These are phyloP conservation scores for Halichoerus grypus DNA, from an alignment of 2,113 vertebrate genomes.

Conservation along the genomic window DNA sequence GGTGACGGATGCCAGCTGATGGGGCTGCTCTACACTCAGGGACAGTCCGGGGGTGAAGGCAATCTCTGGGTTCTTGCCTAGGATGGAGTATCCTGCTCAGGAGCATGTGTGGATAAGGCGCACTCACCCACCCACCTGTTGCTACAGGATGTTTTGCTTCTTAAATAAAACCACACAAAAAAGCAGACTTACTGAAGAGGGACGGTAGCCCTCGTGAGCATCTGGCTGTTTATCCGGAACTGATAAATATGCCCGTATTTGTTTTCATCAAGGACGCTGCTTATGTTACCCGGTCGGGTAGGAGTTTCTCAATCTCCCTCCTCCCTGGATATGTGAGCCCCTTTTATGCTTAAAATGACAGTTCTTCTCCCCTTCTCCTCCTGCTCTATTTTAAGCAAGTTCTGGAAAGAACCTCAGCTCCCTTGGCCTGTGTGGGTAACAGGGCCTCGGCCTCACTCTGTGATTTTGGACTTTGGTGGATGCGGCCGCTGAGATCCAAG, in stretches of 20 bases:
- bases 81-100: neutral
- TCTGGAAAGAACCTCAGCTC: conserved; percentile 8
- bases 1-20: accelerated
- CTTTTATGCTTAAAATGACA: conserved; percentile 66
- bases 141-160: conserved; percentile 78
- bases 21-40: accelerated
- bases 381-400: conserved; percentile 37
- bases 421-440: neutral
- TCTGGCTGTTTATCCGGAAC: conserved; percentile 83
- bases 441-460: neutral
- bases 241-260: conserved; percentile 83
- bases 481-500: neutral
- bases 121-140: conserved; percentile 42
- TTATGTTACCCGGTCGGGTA: conserved; percentile 79
- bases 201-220: conserved; percentile 80
- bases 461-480: neutral
- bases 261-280: conserved; percentile 83
- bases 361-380: neutral
- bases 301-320: conserved; percentile 70
- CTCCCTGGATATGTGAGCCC: conserved; percentile 69
- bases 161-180: conserved; percentile 63
- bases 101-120: neutral
- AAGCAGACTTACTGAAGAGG: conserved; percentile 56
- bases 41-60: neutral
- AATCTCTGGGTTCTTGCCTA: neutral